phyloP scores from a whole-genome alignment of 1,140 invertebrate species.

The Lordiphosa mommai region DNA sequence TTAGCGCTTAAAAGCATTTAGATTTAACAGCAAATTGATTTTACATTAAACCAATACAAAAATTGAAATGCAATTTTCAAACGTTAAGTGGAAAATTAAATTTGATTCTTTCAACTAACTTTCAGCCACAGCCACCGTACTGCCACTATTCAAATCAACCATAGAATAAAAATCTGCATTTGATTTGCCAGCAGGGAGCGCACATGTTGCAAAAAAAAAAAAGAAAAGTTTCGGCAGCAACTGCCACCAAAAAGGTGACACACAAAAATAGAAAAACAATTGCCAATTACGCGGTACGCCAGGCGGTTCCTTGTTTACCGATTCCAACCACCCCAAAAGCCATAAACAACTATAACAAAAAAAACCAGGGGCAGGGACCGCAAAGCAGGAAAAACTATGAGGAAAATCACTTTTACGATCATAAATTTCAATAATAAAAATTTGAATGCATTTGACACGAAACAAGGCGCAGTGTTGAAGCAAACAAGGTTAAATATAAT shows the following conservation, averaged over 20 bases:
- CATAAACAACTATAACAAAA: slow-evolving; percentile 39
- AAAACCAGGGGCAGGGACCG: slow-evolving; percentile 24
- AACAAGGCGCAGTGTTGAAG: slow-evolving; percentile 45
- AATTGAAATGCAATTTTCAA: slow-evolving; percentile 20
- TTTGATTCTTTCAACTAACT: slow-evolving; percentile 16
- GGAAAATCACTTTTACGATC: slow-evolving; percentile 76
- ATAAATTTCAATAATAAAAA: slow-evolving; percentile 79
- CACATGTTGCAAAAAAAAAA: slow-evolving; percentile 61
- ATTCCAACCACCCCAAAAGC: slow-evolving; percentile 35
- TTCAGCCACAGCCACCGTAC: background rate
- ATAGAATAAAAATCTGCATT: slow-evolving; percentile 51
- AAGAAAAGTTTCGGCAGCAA: slow-evolving; percentile 24
- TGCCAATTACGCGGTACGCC: slow-evolving; percentile 60
- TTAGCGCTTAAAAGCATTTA: slow-evolving; percentile 32
- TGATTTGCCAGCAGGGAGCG: slow-evolving; percentile 37
- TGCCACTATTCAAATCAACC: slow-evolving; percentile 50
- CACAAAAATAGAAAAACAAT: slow-evolving; percentile 68
- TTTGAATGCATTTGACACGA: slow-evolving; percentile 74
- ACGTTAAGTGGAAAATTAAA: slow-evolving; percentile 38
- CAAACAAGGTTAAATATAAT: slow-evolving; percentile 68
- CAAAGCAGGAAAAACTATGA: slow-evolving; percentile 63
- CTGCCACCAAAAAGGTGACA: slow-evolving; percentile 48
- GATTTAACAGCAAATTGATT: slow-evolving; percentile 38
- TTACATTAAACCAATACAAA: slow-evolving; percentile 16
- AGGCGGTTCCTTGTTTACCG: slow-evolving; percentile 42